Evolutionary conservation across 2,888 invertebrate species (phyloP).

Genomic region (Portevinia maculata): DNA sequence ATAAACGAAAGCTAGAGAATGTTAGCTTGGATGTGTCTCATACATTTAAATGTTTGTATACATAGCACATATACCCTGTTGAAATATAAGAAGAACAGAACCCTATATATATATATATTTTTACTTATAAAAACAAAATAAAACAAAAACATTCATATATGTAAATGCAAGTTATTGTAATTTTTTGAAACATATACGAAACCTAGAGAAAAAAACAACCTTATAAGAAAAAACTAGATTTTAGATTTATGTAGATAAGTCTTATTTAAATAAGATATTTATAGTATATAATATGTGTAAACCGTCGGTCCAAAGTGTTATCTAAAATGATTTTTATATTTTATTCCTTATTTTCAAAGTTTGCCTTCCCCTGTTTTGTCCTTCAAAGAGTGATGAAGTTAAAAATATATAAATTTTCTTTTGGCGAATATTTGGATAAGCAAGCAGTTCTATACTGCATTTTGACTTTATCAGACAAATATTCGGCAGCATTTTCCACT

Average conservation of each 20-base stretch:
- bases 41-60: slow-evolving; percentile 55
- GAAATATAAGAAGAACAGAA: slow-evolving; percentile 52
- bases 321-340: slow-evolving; percentile 21
- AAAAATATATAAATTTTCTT: too few relatives aligned
- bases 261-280: slow-evolving; percentile 59
- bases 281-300: slow-evolving; percentile 48
- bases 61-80: slow-evolving; percentile 74
- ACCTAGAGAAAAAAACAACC: slow-evolving; percentile 49
- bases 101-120: slow-evolving; percentile 69
- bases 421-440: too few relatives aligned
- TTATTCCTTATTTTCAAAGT: background rate
- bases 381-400: too few relatives aligned
- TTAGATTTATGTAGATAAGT: slow-evolving; percentile 56
- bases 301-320: slow-evolving; percentile 67
- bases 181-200: slow-evolving; percentile 74
- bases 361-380: too few relatives aligned
- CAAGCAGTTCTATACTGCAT: too few relatives aligned
- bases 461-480: too few relatives aligned
- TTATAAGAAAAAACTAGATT: slow-evolving; percentile 31
- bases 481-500: too few relatives aligned
- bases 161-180: slow-evolving; percentile 73
- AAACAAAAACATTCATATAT: slow-evolving; percentile 63
- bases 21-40: slow-evolving; percentile 57
- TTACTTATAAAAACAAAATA: slow-evolving; percentile 52
- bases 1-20: slow-evolving; percentile 40